phyloP scores from a whole-genome alignment of 2,888 invertebrate species.

The Dicyrtomina minuta region DNA sequence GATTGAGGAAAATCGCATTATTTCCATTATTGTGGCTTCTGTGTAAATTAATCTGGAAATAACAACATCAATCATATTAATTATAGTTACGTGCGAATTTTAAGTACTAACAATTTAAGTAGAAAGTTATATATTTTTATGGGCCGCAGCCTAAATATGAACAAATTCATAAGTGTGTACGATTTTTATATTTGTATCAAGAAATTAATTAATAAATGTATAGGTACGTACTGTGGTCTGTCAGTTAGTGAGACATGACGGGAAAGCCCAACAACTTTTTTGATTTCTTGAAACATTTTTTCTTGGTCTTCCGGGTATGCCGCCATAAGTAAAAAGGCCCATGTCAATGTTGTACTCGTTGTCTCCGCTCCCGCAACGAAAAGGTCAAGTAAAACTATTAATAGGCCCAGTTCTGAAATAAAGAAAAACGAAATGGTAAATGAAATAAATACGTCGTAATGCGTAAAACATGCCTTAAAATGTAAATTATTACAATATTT shows the following conservation, averaged over 20 bases:
- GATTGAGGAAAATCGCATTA: conserved; percentile 24
- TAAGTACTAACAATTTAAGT: too few species aligned
- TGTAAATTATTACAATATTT: too few species aligned
- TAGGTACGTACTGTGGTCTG: conserved; percentile 32
- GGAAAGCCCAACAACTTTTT: conserved; percentile 38
- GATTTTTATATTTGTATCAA: too few species aligned
- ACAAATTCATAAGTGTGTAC: too few species aligned
- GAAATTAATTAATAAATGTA: not conserved
- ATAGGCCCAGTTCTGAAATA: conserved; percentile 24
- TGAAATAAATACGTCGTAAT: too few species aligned
- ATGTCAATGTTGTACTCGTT: conserved; percentile 42
- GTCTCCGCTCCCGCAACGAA: conserved; percentile 36
- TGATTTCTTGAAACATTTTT: conserved; percentile 45
- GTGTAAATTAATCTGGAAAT: conserved; percentile 33
- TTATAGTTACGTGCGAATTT: too few species aligned
- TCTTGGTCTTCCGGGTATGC: conserved; percentile 43
- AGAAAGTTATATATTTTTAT: too few species aligned
- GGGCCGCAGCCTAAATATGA: too few species aligned
- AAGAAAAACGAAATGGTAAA: too few species aligned
- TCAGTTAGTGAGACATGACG: conserved; percentile 41
- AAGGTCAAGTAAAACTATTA: conserved; percentile 33
- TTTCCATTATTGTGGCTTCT: conserved; percentile 41
- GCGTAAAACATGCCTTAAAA: too few species aligned
- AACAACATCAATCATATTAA: not conserved
- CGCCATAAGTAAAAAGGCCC: conserved; percentile 42